These are phyloP conservation scores for Glossosoma conforme DNA, from an alignment of 1,140 invertebrate genomes.

Conservation along the genomic window DNA sequence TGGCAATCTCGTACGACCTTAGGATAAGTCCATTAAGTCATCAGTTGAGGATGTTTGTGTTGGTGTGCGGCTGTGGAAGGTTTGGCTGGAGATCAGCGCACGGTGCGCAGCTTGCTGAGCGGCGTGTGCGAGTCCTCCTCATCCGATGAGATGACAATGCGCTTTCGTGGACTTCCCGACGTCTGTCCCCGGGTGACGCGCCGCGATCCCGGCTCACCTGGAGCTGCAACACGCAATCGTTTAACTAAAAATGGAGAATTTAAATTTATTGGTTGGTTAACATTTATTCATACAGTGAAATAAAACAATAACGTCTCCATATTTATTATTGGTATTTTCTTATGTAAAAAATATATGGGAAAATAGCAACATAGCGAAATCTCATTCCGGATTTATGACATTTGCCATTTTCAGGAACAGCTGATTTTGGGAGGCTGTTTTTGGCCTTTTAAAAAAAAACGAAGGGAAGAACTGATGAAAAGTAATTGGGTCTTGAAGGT, in stretches of 20 bases:
- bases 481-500: too few relatives aligned
- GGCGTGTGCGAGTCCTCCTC: constrained; percentile 42
- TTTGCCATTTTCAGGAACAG: too few relatives aligned
- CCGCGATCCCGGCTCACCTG: constrained; percentile 33
- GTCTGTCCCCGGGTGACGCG: constrained; percentile 49
- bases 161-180: constrained; percentile 46
- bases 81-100: constrained; percentile 6
- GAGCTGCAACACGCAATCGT: constrained; percentile 1
- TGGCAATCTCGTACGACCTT: too few relatives aligned
- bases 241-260: neutral
- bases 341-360: too few relatives aligned
- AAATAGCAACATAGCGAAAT: too few relatives aligned
- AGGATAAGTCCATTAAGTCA: too few relatives aligned
- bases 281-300: neutral
- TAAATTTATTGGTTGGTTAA: neutral
- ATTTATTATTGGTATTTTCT: too few relatives aligned
- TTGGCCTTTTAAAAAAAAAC: too few relatives aligned
- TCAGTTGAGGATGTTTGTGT: neutral
- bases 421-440: too few relatives aligned
- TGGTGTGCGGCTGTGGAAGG: neutral
- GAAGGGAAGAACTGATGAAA: too few relatives aligned
- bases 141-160: constrained; percentile 49
- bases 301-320: too few relatives aligned
- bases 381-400: too few relatives aligned
- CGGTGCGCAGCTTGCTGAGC: constrained; percentile 25